Conservation (phyloP, 2,888 invertebrate genomes). For the Andrena bucephala region DNA sequence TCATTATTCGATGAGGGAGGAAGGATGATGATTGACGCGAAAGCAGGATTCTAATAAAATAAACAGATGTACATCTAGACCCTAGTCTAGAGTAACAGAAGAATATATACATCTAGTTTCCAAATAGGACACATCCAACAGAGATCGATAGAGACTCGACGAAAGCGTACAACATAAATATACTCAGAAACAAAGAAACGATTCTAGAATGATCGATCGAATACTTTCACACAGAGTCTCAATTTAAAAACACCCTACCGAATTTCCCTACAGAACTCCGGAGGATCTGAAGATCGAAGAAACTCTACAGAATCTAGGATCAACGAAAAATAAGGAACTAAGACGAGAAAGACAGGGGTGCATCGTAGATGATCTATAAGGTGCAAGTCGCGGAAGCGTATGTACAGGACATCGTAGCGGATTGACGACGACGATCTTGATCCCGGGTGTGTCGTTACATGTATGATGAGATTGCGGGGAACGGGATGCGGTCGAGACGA, state of each 20-base stretch:
- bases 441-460: slow-evolving; percentile 88
- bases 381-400: slow-evolving; percentile 74
- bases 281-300: neutral
- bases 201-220: neutral
- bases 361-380: slow-evolving; percentile 50
- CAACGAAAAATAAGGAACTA: neutral
- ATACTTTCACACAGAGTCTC: neutral
- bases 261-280: neutral
- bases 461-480: slow-evolving; percentile 94
- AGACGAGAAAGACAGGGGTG: slow-evolving; percentile 31
- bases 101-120: slow-evolving; percentile 41
- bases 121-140: slow-evolving; percentile 23
- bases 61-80: neutral
- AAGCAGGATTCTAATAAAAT: slow-evolving; percentile 7
- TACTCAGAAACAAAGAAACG: slow-evolving; percentile 6
- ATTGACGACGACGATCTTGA: slow-evolving; percentile 64
- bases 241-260: neutral
- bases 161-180: slow-evolving; percentile 22
- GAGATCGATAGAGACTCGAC: slow-evolving; percentile 12
- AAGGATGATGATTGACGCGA: neutral
- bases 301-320: neutral
- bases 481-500: slow-evolving; percentile 91
- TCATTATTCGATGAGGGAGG: slow-evolving; percentile 9
- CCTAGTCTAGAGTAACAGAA: neutral
- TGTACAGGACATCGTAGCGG: slow-evolving; percentile 78